phyloP scores from a whole-genome alignment of 35 echinoderm and acorn worm species.

The Anneissia japonica region DNA sequence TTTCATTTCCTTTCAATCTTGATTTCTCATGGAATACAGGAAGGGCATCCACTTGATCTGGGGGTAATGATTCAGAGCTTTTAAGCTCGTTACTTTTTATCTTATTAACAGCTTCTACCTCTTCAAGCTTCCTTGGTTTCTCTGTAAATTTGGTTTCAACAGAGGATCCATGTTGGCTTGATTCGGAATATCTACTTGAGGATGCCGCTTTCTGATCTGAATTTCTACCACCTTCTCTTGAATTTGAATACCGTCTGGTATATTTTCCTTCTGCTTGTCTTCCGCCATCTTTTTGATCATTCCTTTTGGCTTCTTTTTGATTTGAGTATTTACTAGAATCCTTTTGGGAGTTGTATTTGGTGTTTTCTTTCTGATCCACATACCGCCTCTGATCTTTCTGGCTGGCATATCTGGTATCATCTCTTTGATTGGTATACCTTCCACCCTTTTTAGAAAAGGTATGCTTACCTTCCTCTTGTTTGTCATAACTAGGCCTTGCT shows the following conservation, averaged over 20 bases:
- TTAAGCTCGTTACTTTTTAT: too few relatives aligned
- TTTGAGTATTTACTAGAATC: background rate
- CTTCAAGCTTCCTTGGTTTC: background rate
- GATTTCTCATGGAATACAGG: background rate
- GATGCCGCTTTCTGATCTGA: background rate
- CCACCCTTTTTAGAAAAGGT: background rate
- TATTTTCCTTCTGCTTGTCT: background rate
- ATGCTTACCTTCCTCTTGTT: background rate
- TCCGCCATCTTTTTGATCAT: background rate
- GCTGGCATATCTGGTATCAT: too few relatives aligned
- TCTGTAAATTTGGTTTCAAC: background rate
- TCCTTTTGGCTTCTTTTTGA: background rate
- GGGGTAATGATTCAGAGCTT: background rate
- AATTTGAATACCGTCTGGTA: background rate
- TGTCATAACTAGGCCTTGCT: background rate
- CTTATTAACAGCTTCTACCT: too few relatives aligned
- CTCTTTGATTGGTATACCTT: background rate
- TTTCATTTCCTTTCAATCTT: background rate
- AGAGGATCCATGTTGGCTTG: background rate
- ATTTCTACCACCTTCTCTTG: background rate
- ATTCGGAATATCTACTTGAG: background rate
- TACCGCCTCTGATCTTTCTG: background rate
- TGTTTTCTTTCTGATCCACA: background rate
- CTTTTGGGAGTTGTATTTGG: background rate
- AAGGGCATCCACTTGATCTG: background rate